phyloP scores from a whole-genome alignment of 2,888 invertebrate genomes.

The Galerucella nymphaeae region DNA sequence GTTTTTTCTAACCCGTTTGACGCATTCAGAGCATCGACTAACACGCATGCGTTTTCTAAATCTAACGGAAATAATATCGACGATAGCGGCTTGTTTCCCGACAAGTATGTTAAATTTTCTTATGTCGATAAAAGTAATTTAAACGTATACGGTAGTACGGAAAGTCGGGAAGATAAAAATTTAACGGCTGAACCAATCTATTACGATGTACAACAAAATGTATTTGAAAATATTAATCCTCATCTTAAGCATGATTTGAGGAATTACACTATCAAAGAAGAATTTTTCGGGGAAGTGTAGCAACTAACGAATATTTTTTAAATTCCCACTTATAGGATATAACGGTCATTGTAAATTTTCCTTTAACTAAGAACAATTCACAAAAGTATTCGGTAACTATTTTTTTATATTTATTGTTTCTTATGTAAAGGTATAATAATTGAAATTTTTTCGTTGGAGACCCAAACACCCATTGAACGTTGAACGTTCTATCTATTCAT shows the following conservation, averaged over 20 bases:
- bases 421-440: too few species aligned
- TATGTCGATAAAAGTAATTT: neutral
- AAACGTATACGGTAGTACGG: neutral
- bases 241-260: conserved; percentile 38
- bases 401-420: too few species aligned
- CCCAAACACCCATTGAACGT: too few species aligned
- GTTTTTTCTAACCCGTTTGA: conserved; percentile 34
- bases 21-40: conserved; percentile 33
- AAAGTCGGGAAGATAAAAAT: neutral
- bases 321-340: too few species aligned
- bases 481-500: too few species aligned
- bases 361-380: too few species aligned
- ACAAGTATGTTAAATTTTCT: conserved; percentile 7
- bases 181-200: conserved; percentile 46
- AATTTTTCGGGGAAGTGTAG: conserved; percentile 56
- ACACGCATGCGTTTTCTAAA: conserved; percentile 23
- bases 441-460: too few species aligned
- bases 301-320: neutral
- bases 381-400: too few species aligned
- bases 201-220: conserved; percentile 42
- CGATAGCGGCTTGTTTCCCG: neutral
- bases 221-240: conserved; percentile 8
- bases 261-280: conserved; percentile 52
- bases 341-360: too few species aligned
- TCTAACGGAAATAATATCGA: conserved; percentile 4